Conservation (phyloP, 53 echinoderm and acorn worm species). For the Apostichopus leukothele region DNA sequence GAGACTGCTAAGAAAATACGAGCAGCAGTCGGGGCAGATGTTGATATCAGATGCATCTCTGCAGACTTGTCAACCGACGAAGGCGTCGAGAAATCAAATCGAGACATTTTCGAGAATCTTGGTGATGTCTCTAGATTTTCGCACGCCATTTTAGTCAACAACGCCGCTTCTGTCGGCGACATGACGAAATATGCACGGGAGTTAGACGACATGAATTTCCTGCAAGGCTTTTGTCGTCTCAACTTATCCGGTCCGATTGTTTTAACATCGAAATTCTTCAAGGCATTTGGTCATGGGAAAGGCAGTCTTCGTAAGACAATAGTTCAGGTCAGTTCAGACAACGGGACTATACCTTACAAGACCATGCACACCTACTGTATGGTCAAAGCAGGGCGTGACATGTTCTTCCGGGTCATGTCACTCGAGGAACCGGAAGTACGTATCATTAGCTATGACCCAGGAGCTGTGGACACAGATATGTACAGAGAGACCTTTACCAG, state of each 20-base stretch:
- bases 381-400: constrained; percentile 68
- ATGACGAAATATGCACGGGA: constrained; percentile 16
- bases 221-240: constrained; percentile 38
- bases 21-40: neutral
- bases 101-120: constrained; percentile 1
- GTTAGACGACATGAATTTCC: constrained; percentile 12
- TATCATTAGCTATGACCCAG: constrained; percentile 64
- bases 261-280: constrained; percentile 54
- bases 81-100: neutral
- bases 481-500: constrained; percentile 18
- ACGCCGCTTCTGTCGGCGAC: constrained; percentile 59
- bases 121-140: neutral
- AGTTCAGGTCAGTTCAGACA: constrained; percentile 44
- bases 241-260: constrained; percentile 58
- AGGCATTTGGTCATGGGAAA: constrained; percentile 47
- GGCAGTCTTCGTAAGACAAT: constrained; percentile 53
- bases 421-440: constrained; percentile 66
- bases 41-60: neutral
- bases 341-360: constrained; percentile 48
- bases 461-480: constrained; percentile 62
- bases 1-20: too few species aligned
- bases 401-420: constrained; percentile 63
- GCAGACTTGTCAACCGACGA: constrained; percentile 17
- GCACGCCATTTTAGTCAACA: constrained; percentile 64
- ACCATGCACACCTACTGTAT: constrained; percentile 57